Evolutionary conservation across 2,888 invertebrate species (phyloP), one percentile per base, ranked within the genome.

Genomic region (Ecdyonurus torrentis): DNA sequence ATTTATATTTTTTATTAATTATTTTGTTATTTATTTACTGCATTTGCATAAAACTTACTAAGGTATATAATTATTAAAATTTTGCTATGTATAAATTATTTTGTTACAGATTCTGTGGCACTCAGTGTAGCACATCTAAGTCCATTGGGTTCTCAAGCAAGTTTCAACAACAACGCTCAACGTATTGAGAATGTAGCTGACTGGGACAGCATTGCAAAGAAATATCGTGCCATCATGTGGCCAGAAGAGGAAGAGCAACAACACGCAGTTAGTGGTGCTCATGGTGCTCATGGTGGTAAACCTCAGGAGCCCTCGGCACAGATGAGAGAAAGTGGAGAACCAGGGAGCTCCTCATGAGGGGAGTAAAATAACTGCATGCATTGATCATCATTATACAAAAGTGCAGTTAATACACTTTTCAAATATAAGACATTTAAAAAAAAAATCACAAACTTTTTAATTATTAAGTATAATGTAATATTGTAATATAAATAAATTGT

Each of bases 111-210:
- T 73, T 89, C 89, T 37, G 83, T 87, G 59, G 84, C 87, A 0
- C 75, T 91, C 23, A 89, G 90, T 1, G 87, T 89, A 52, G 86
- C 87, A 19, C 91, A 89, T 72, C 75, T 91, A 63, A 89, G 89
- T 72, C 91, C 91, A 0, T 75, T 91, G 18, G 91, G 91, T 25
- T 91, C 91, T 0, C 90, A 91, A 73, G 75, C 90, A 67, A 84
- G 83, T 70, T 63, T 63, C 63, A 63, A 59, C 63, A 63, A 59
- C 63, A 83, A 84, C 61, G 63, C 68, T 60, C 86, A 85, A 59
- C 81, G 89, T 68, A 91, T 92, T 68, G 92, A 92, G 73, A 90
- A 87, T 70, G 91, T 93, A 5, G 89, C 90, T 1, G 92, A 94
- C 73, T 94, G 93, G 93, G 90, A 91, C 70, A 80, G 86, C 1